phyloP scores from a whole-genome alignment of 2,113 vertebrate species.

The Cavia aperea region DNA sequence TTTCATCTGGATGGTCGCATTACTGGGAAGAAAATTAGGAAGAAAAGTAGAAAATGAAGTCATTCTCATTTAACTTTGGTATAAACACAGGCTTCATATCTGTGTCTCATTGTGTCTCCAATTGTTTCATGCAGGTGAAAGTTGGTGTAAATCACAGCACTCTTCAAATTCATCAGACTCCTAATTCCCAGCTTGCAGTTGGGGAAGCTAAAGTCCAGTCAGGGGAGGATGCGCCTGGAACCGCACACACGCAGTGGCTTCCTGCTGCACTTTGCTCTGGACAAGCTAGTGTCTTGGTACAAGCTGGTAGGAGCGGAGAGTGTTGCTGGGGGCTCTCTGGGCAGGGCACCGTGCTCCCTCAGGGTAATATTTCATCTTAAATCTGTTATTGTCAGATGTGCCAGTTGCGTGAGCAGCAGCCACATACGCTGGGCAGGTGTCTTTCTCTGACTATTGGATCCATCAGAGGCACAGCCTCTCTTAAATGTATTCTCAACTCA shows the following conservation, averaged over 20 bases:
- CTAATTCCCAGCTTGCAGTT: neutral
- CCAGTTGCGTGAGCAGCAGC: neutral
- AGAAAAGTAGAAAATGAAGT: neutral
- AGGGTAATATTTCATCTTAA: neutral
- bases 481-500: neutral
- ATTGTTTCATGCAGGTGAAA: neutral
- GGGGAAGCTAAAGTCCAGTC: neutral
- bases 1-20: neutral
- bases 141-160: neutral
- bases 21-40: neutral
- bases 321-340: neutral
- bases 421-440: neutral
- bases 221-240: neutral
- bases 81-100: neutral
- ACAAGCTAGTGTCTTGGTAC: fast-evolving
- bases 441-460: no score
- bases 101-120: neutral
- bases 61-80: neutral
- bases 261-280: neutral
- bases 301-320: fast-evolving
- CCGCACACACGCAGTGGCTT: neutral
- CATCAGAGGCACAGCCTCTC: neutral
- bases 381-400: neutral
- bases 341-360: neutral
- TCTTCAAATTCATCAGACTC: neutral